Conservation (phyloP, 2,797 vertebrate species). For the Smutsia gigantea region DNA sequence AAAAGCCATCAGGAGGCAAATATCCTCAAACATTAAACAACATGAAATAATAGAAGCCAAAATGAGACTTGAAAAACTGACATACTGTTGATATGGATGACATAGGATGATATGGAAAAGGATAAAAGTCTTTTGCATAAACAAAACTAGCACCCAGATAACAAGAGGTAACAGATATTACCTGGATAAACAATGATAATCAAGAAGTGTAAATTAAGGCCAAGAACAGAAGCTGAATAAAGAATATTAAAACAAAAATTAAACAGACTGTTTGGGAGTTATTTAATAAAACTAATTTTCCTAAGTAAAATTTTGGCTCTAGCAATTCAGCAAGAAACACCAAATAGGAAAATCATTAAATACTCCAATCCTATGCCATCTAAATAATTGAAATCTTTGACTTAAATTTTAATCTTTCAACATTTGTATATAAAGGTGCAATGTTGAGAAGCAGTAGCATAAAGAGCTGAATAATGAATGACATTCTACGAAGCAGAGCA, state of each 20-base stretch:
- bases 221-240: not conserved
- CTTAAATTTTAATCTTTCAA: not conserved
- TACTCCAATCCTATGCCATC: not conserved
- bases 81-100: not conserved
- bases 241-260: not conserved
- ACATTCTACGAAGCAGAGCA: not conserved
- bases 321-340: not conserved
- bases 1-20: not conserved
- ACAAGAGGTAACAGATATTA: not conserved
- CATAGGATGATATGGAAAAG: not conserved
- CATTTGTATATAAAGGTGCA: not conserved
- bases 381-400: conserved; percentile 18
- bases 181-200: not conserved
- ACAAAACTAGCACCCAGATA: not conserved
- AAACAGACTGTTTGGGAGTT: not conserved
- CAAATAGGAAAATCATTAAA: not conserved
- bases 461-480: not conserved
- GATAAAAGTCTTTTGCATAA: not conserved
- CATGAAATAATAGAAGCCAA: not conserved
- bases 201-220: not conserved
- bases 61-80: not conserved
- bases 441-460: not conserved
- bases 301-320: not conserved
- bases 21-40: conserved; percentile 18
- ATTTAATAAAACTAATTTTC: not conserved